Conservation (phyloP, 2,113 vertebrate species). For the Ceratotherium simum region DNA sequence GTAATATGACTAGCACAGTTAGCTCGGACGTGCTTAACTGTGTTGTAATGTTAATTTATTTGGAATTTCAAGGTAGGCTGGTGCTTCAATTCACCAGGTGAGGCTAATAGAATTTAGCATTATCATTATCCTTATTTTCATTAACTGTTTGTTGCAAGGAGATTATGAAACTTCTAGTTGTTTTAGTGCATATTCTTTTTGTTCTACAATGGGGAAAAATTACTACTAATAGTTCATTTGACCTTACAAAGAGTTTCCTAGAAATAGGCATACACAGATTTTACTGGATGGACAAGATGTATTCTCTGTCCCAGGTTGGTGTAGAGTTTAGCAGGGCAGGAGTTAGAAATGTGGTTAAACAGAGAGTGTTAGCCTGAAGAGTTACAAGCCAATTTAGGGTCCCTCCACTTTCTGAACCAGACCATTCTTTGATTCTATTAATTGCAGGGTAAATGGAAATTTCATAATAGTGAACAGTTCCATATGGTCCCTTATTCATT, state of each 20-base stretch:
- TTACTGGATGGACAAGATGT: not conserved
- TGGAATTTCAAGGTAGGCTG: not conserved
- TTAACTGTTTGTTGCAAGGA: not conserved
- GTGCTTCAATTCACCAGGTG: not conserved
- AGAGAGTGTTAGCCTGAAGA: not conserved
- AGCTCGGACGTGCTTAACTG: not conserved
- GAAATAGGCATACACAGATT: not conserved
- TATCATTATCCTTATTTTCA: not conserved
- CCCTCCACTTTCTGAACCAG: not conserved
- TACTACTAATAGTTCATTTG: not conserved
- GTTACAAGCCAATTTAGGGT: not conserved
- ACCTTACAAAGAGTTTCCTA: not conserved
- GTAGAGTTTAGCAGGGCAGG: not conserved
- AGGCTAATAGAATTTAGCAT: not conserved
- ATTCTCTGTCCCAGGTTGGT: not conserved
- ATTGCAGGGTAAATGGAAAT: not conserved
- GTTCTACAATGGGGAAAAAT: not conserved
- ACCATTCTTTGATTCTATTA: constrained; percentile 25
- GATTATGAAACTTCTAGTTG: not conserved
- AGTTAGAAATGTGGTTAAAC: not conserved
- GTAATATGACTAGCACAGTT: not conserved
- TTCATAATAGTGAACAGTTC: not conserved
- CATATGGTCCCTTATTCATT: not conserved
- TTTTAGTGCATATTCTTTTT: not conserved
- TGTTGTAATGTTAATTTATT: not conserved